Conservation (phyloP, 2,797 vertebrate species). For the Danio albolineatus region DNA sequence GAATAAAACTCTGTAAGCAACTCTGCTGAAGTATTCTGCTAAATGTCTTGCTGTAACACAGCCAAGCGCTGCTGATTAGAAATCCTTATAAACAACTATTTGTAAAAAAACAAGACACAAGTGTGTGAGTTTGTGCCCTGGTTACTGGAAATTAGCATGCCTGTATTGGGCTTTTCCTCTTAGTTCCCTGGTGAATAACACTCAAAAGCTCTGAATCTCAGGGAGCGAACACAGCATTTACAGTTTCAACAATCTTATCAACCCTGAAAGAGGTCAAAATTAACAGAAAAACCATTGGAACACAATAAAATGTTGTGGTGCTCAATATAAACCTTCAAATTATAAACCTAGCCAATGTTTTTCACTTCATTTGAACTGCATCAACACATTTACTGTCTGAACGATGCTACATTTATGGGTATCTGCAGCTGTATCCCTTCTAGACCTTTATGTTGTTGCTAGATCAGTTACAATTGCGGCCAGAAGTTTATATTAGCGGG, state of each 20-base stretch:
- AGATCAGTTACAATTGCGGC: too few relatives aligned
- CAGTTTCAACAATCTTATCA: background rate
- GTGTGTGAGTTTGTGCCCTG: background rate
- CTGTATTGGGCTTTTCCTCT: background rate
- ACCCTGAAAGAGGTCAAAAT: background rate
- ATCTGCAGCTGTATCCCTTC: too few relatives aligned
- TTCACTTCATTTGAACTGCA: background rate
- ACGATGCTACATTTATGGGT: too few relatives aligned
- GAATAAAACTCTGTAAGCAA: background rate
- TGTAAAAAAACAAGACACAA: background rate
- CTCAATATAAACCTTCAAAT: background rate
- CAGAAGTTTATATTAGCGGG: too few relatives aligned
- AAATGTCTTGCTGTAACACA: slow-evolving; percentile 13
- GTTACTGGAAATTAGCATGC: slow-evolving; percentile 8
- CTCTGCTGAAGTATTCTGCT: slow-evolving; percentile 1
- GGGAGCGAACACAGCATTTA: background rate
- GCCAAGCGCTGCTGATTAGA: slow-evolving; percentile 29
- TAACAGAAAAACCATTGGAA: background rate
- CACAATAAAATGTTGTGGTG: background rate
- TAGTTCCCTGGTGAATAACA: background rate
- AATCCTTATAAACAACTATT: background rate
- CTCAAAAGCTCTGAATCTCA: background rate
- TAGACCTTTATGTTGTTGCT: too few relatives aligned
- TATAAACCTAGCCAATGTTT: background rate
- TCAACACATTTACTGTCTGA: background rate